These are phyloP conservation scores for Onchidella celtica DNA, from an alignment of 2,888 invertebrate species.

Conservation along the genomic window DNA sequence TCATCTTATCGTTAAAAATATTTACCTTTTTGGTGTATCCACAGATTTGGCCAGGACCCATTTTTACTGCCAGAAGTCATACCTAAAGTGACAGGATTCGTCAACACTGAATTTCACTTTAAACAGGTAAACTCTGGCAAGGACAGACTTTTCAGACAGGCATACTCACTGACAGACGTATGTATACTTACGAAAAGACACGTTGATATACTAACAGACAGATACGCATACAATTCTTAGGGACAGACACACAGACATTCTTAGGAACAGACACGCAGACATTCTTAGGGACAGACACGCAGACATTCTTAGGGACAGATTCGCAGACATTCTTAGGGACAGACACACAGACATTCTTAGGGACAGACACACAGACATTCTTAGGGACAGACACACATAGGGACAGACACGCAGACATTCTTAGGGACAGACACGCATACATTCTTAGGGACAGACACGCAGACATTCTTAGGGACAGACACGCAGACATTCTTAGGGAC, in stretches of 20 bases:
- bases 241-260: conserved; percentile 39
- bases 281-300: neutral
- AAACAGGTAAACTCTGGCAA: conserved; percentile 66
- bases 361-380: no score
- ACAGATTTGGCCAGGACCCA: conserved; percentile 74
- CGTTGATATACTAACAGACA: no score
- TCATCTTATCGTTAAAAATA: no score
- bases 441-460: no score
- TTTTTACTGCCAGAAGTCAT: conserved; percentile 76
- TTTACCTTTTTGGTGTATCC: no score
- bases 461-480: no score
- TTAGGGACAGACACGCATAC: no score
- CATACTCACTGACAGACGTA: neutral
- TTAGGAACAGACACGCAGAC: neutral
- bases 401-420: no score
- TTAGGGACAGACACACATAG: no score
- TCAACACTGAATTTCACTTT: conserved; percentile 75
- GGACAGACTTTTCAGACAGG: neutral
- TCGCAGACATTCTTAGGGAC: neutral
- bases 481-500: no score
- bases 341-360: neutral
- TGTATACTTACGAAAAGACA: no score
- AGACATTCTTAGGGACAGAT: neutral
- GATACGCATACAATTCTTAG: neutral
- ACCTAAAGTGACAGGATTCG: conserved; percentile 70